phyloP scores from a whole-genome alignment of 2,888 invertebrate species.

The Eristalinus aeneus region DNA sequence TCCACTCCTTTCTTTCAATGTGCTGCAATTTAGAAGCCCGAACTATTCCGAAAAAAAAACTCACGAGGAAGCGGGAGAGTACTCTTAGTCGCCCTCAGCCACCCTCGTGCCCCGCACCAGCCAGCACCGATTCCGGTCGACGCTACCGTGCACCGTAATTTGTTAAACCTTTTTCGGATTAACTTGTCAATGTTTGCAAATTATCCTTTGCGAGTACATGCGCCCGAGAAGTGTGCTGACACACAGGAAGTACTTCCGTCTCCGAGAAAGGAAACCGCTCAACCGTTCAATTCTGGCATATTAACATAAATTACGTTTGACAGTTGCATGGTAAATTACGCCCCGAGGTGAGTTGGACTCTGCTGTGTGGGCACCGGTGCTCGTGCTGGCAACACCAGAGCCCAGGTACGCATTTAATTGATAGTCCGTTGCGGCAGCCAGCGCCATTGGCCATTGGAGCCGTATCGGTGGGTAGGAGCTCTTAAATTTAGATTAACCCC shows the following conservation, averaged over 20 bases:
- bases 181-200: constrained; percentile 70
- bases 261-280: constrained; percentile 35
- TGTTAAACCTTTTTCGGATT: constrained; percentile 69
- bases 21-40: constrained; percentile 49
- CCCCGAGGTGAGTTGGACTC: constrained; percentile 32
- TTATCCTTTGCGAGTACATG: constrained; percentile 55
- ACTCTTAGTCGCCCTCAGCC: constrained; percentile 31
- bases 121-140: neutral
- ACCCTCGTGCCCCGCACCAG: neutral
- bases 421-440: neutral
- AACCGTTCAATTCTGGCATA: constrained; percentile 54
- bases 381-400: neutral
- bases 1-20: constrained; percentile 40
- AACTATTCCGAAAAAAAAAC: neutral
- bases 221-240: neutral
- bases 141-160: constrained; percentile 50
- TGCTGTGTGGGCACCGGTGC: neutral
- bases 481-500: neutral
- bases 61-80: neutral
- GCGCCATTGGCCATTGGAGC: neutral
- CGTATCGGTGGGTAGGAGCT: neutral
- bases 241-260: constrained; percentile 37
- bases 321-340: constrained; percentile 56
- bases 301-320: constrained; percentile 68
- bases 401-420: neutral